Base-by-base conservation (phyloP, 1,140 invertebrate species). In the Hyles vespertilio region DNA sequence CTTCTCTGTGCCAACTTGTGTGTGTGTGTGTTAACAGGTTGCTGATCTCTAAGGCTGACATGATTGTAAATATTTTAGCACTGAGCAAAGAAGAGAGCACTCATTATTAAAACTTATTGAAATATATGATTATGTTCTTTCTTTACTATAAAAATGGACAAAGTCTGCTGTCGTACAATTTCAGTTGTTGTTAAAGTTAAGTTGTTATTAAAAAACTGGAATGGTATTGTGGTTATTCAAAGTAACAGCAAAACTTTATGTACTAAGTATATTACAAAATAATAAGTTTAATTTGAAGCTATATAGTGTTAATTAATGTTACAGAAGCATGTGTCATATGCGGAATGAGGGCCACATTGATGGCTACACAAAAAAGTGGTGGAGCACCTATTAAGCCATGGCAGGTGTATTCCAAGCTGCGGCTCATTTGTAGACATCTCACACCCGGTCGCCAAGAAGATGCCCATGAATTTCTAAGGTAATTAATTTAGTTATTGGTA, bases 381-480 rank as follows among this genome's bases (percentile, higher is more conserved):
- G 83, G 81, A 46, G 72, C 79, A 50, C 79, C 88, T n/a, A 94
- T 97, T 51, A 94, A 95, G 79, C 96, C 96, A 36, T 91, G 91
- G 79, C 90, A 91, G 62, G 92, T 93, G 46, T 93, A 92, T 66
- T 91, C 92, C 1, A 93, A 93, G 69, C 72, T 93, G 55, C 84
- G 92, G 89, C 91, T 94, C 56, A 97, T 98, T 63, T 98, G 97
- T 76, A 95, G 96, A 82, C 96, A 97, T 78, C 93, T 99, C 85
- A 93, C 94, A 32, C 95, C 95, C 65, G 97, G 97, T 0, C 91
- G 96, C 51, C 98, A 99, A 91, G 97, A 99, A 91, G 98, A 99
- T 93, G 97, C 97, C 12, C 97, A 99, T 89, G 98, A 99, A 87
- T 99, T 99, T 89, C 56, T 88, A 58, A 86, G 83, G 82, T 85